Evolutionary conservation across 2,113 vertebrate species (phyloP), one percentile per base, ranked within the genome.

Genomic region (Odobenus rosmarus): DNA sequence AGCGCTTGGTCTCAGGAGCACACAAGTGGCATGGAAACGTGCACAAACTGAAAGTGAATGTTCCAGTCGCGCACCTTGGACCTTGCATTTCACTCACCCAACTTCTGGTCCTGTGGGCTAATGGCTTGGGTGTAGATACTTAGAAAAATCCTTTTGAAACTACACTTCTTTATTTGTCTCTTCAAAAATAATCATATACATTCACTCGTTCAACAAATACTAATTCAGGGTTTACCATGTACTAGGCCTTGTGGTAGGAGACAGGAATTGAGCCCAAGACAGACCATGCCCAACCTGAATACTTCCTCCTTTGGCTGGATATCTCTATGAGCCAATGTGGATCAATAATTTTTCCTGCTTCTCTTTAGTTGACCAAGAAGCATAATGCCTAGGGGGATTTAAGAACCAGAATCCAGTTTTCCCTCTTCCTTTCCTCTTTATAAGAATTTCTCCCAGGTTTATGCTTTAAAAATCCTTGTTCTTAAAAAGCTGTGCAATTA

Each of bases 361-460:
- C 77, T 77, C 76, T 13, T 86, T 13, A 53, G 11, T 8, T 88
- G 28, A 83, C 51, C 83, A 46, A 61, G 42, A 51, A 80, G 31
- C 64, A 31, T 57, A 76, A 69, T 11, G 42, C 28, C 59, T 21
- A 7, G 4, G 11, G 53, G 42, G 9, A 88, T 77, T n/a, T 72
- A 84, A 46, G 31, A 84, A 49, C 67, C 12, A 11, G 90, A 92
- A 93, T 83, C 64, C 61, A 80, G 42, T 83, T 95, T 62, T n/a
- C 49, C 26, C 42, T 89, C 61, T 71, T 85, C 26, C 19, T 83
- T 76, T 89, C 11, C 23, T 72, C 59, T 87, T 81, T 57, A 31
- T 31, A 79, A 96, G 67, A 90, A 79, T 89, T 89, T 95, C 80
- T 92, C 42, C 26, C 15, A 19, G 31, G 64, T 74, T 62, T 89